Conservation (phyloP, 2,888 invertebrate genomes). For the Perizoma affinitatum region DNA sequence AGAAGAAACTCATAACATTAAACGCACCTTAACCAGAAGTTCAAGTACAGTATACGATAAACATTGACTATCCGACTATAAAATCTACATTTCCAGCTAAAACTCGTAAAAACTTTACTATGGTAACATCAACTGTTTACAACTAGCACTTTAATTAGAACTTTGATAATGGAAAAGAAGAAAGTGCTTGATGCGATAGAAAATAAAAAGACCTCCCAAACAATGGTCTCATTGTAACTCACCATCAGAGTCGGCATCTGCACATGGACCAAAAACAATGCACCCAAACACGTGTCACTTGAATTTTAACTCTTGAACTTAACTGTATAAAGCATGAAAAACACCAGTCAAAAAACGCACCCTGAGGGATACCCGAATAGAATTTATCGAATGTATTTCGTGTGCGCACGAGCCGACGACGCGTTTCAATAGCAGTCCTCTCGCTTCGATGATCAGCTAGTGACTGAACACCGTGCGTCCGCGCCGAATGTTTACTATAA, state of each 20-base stretch:
- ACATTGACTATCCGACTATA: conserved; percentile 51
- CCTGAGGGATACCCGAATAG: conserved; percentile 62
- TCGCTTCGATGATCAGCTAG: conserved; percentile 65
- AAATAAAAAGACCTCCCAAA: conserved; percentile 66
- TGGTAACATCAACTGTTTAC: conserved; percentile 57
- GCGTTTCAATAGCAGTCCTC: conserved; percentile 66
- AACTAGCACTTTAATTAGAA: conserved; percentile 69
- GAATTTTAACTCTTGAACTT: conserved; percentile 32
- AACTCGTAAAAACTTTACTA: conserved; percentile 68
- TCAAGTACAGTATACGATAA: conserved; percentile 39
- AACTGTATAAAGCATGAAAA: conserved; percentile 46
- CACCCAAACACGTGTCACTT: conserved; percentile 54
- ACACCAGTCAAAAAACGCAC: conserved; percentile 64
- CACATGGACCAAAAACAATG: conserved; percentile 60
- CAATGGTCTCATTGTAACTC: conserved; percentile 78
- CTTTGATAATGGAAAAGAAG: conserved; percentile 65
- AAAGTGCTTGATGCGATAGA: conserved; percentile 64
- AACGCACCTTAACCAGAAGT: conserved; percentile 35
- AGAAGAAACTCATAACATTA: conserved; percentile 25
- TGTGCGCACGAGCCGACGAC: conserved; percentile 60
- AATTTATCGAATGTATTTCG: conserved; percentile 57
- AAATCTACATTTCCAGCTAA: conserved; percentile 69
- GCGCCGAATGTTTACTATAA: conserved; percentile 71
- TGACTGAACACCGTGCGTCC: conserved; percentile 62
- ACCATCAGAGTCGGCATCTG: conserved; percentile 76